These are phyloP conservation scores for Panurus biarmicus DNA, from an alignment of 2,113 vertebrate genomes.

Conservation along the genomic window DNA sequence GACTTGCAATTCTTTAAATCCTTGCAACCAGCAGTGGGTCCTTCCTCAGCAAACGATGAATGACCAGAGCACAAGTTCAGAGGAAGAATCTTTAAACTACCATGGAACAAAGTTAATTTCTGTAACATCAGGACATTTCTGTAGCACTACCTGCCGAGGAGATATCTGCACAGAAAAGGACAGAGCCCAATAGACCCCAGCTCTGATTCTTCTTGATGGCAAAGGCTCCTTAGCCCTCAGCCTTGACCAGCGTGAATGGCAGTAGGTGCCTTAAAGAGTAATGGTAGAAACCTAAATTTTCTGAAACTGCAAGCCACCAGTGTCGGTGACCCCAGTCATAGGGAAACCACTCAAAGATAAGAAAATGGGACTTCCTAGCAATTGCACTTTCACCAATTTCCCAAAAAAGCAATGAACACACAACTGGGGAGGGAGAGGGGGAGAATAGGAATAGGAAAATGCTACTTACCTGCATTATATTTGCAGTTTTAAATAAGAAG, in stretches of 20 bases:
- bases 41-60: fast-evolving
- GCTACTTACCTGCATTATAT: neutral
- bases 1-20: fast-evolving
- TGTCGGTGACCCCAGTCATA: neutral
- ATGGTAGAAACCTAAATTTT: neutral
- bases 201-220: fast-evolving
- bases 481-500: neutral
- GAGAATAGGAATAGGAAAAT: slow-evolving; percentile 10
- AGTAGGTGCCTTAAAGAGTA: neutral
- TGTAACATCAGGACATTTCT: neutral
- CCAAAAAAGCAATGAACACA: neutral
- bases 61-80: neutral
- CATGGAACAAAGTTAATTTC: too few relatives aligned
- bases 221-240: too few relatives aligned
- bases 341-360: neutral
- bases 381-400: neutral
- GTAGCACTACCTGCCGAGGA: fast-evolving
- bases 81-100: neutral
- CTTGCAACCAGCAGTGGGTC: neutral
- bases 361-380: neutral
- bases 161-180: neutral
- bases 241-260: fast-evolving
- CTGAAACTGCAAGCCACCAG: neutral
- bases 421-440: neutral
- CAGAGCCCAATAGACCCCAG: fast-evolving